These are phyloP conservation scores for Apogon hyalosoma DNA, from an alignment of 2,797 vertebrate genomes.

Conservation along the genomic window DNA sequence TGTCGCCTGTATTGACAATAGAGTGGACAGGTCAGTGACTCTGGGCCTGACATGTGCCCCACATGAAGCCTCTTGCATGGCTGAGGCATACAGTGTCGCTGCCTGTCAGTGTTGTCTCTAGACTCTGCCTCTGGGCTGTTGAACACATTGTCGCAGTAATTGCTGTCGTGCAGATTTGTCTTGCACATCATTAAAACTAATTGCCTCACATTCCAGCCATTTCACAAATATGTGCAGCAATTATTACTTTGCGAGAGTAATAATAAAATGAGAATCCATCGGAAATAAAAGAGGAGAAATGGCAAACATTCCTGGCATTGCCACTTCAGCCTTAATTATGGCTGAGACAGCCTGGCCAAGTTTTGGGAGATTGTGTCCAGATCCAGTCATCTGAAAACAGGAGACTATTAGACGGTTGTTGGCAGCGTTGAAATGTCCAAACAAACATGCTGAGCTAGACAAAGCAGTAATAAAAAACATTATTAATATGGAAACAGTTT, in stretches of 20 bases:
- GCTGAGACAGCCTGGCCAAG: conserved; percentile 64
- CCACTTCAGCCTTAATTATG: conserved; percentile 80
- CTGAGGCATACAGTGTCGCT: conserved; percentile 49
- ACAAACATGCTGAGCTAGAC: conserved; percentile 57
- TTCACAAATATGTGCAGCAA: conserved; percentile 82
- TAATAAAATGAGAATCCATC: conserved; percentile 80
- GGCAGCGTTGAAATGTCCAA: conserved; percentile 55
- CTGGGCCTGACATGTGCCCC: conserved; percentile 53
- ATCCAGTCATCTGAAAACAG: conserved; percentile 80
- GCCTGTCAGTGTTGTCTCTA: conserved; percentile 69
- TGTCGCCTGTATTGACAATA: conserved; percentile 44
- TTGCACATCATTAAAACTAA: conserved; percentile 89
- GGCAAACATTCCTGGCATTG: conserved; percentile 82
- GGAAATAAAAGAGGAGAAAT: conserved; percentile 81
- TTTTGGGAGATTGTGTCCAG: conserved; percentile 65
- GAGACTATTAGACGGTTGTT: conserved; percentile 59
- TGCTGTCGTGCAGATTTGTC: conserved; percentile 85
- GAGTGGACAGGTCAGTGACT: conserved; percentile 66
- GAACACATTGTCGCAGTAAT: conserved; percentile 83
- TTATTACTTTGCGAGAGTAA: conserved; percentile 80
- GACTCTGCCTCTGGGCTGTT: conserved; percentile 72
- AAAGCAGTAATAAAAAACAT: conserved; percentile 51
- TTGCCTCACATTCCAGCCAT: conserved; percentile 85
- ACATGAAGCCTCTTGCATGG: conserved; percentile 49
- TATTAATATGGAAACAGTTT: conserved; percentile 20